A percentile compares a stretch with the other conserved stretches of the same genome.
phyloP scores from a whole-genome alignment of 2,888 invertebrate species.

The Kryphioiulus occultus region DNA sequence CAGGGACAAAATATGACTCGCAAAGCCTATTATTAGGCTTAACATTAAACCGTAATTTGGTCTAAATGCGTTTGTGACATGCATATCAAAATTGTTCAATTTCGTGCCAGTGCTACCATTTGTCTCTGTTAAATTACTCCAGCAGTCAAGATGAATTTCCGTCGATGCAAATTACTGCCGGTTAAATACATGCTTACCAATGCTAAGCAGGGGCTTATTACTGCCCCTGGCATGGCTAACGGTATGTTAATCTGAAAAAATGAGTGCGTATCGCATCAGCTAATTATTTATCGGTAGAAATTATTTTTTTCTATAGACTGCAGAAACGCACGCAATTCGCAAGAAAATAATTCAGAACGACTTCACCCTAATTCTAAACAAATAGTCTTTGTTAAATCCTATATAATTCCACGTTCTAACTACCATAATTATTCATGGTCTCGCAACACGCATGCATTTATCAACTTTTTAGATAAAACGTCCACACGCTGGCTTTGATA shows the following conservation, averaged over 20 bases:
- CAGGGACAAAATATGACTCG: background rate
- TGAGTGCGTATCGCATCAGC: background rate
- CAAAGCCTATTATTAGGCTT: conserved; percentile 25
- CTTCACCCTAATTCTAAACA: conserved; percentile 4
- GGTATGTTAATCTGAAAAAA: background rate
- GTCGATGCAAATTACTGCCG: background rate
- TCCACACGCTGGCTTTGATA: background rate
- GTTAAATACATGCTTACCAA: conserved; percentile 20
- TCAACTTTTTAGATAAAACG: background rate
- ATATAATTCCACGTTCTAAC: conserved; percentile 1
- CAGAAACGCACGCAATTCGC: background rate
- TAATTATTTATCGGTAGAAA: conserved; percentile 10
- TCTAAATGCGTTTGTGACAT: conserved; percentile 26
- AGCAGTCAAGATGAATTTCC: background rate
- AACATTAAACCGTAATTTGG: conserved; percentile 11
- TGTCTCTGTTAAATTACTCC: background rate
- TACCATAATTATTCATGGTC: background rate
- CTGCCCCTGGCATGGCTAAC: conserved; percentile 1
- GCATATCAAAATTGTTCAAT: conserved; percentile 31
- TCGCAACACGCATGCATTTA: background rate
- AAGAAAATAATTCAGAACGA: background rate
- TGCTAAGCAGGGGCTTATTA: conserved; percentile 2
- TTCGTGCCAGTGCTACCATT: conserved; percentile 18
- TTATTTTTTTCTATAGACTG: background rate
- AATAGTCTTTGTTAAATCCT: conserved; percentile 15